Percentiles rank a stretch among this genome's conserved stretches.
These are phyloP conservation scores for Phlogophora meticulosa DNA, from an alignment of 2,888 invertebrate genomes.

Conservation along the genomic window DNA sequence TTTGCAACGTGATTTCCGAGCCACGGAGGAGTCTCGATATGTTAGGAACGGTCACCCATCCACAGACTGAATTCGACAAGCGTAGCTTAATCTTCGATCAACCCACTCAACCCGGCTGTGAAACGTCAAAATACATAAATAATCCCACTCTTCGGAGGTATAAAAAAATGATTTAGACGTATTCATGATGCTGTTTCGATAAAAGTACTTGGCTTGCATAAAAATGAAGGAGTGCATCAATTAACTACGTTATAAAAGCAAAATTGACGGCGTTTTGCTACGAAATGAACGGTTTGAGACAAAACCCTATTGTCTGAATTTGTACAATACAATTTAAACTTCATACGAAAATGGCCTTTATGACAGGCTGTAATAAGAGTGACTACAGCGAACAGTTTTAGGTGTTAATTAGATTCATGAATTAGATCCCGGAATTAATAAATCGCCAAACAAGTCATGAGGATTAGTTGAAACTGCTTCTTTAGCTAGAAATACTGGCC, in stretches of 20 bases:
- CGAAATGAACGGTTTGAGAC: constrained; percentile 29
- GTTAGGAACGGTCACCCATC: too few relatives aligned
- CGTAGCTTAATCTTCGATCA: too few relatives aligned
- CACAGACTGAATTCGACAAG: too few relatives aligned
- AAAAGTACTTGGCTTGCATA: constrained; percentile 3
- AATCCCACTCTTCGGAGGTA: too few relatives aligned
- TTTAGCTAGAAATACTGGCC: too few relatives aligned
- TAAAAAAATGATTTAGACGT: too few relatives aligned
- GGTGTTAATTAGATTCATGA: constrained; percentile 14
- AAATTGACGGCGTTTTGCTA: neutral
- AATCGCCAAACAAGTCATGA: neutral
- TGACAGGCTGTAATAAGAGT: rapidly evolving
- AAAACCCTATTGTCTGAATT: constrained; percentile 27
- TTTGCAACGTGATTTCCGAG: too few relatives aligned
- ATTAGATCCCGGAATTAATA: neutral
- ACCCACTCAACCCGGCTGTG: too few relatives aligned
- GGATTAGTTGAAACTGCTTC: neutral
- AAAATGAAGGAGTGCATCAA: constrained; percentile 16
- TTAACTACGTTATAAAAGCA: constrained; percentile 18
- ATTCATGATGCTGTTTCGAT: too few relatives aligned
- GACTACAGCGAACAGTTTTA: neutral
- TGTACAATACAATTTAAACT: constrained; percentile 7
- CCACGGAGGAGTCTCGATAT: too few relatives aligned
- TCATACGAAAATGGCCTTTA: constrained; percentile 6
- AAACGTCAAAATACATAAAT: too few relatives aligned